phyloP scores from a whole-genome alignment of 2,113 vertebrate species.

The Malaclemys terrapin region DNA sequence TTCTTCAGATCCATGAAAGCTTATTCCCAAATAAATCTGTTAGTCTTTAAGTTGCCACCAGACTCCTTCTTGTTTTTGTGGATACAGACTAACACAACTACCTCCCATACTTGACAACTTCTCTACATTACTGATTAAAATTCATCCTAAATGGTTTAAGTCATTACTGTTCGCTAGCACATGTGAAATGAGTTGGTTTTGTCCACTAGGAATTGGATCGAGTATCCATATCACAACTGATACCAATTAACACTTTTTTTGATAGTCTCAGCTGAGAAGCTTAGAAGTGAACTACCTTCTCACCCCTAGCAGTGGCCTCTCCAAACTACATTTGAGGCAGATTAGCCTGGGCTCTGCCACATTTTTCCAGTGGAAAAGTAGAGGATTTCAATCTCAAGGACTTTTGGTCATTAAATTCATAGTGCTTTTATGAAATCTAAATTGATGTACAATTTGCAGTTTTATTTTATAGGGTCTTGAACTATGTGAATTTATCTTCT shows the following conservation, averaged over 20 bases:
- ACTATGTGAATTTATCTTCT: neutral
- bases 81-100: no score
- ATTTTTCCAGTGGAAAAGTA: neutral
- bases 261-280: neutral
- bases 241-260: neutral
- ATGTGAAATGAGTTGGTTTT: neutral
- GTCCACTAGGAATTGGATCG: neutral
- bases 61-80: no score
- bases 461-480: neutral
- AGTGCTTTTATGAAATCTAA: neutral
- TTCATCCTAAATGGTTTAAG: neutral
- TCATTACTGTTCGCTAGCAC: neutral
- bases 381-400: neutral
- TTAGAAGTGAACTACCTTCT: neutral
- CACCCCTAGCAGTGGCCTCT: neutral
- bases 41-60: no score
- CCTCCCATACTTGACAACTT: neutral
- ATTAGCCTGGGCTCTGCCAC: neutral
- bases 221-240: neutral
- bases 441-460: neutral
- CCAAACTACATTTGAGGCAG: neutral
- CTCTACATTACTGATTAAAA: neutral
- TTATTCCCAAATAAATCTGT: no score
- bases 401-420: neutral
- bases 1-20: no score